These are phyloP conservation scores for Leucopsar rothschildi DNA, from an alignment of 2,113 vertebrate species.

Conservation along the genomic window DNA sequence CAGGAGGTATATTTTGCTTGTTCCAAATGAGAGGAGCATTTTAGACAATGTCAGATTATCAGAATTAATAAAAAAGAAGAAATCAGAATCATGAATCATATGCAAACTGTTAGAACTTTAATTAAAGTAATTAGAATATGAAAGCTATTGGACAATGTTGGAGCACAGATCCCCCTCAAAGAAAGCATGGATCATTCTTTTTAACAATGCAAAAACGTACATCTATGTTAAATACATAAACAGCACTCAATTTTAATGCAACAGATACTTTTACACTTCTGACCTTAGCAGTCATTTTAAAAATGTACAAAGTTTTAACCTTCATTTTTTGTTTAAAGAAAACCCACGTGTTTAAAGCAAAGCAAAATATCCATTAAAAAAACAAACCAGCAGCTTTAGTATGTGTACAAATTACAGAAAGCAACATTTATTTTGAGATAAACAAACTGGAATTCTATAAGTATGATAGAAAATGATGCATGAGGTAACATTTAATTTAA, in stretches of 20 bases:
- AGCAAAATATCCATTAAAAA: background rate
- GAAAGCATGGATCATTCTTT: constrained; percentile 4
- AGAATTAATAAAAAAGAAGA: constrained; percentile 34
- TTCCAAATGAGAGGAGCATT: background rate
- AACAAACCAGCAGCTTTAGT: background rate
- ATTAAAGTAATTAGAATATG: constrained; percentile 58
- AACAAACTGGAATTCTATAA: background rate
- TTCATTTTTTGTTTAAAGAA: constrained; percentile 32
- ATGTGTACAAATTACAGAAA: background rate
- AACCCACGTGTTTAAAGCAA: background rate
- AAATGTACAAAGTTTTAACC: constrained; percentile 25
- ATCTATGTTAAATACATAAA: constrained; percentile 29
- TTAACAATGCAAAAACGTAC: constrained; percentile 33
- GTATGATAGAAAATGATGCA: background rate
- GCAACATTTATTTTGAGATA: background rate
- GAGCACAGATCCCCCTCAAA: constrained; percentile 2
- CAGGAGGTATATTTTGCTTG: background rate
- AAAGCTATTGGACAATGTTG: constrained; percentile 41
- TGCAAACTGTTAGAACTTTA: constrained; percentile 62
- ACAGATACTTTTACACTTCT: background rate
- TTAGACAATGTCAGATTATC: background rate
- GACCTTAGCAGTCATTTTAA: constrained; percentile 7
- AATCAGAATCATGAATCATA: constrained; percentile 1
- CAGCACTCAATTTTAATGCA: constrained; percentile 28
- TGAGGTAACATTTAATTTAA: constrained; percentile 43